Evolutionary conservation across 2,113 vertebrate species (phyloP), one percentile per base, ranked within the genome.

Genomic region (Bungarus multicinctus): DNA sequence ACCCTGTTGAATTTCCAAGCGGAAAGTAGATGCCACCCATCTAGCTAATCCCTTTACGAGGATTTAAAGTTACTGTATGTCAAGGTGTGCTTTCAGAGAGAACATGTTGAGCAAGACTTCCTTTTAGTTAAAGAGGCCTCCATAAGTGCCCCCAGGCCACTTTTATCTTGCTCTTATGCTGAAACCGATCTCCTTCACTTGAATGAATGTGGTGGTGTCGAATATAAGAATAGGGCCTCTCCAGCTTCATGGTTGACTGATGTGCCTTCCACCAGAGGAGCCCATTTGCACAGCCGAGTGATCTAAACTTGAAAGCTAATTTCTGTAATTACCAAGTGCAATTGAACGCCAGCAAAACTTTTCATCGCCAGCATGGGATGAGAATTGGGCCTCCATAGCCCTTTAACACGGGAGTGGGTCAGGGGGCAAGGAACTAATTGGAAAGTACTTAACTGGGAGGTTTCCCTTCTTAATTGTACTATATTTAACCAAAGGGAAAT

Each of bases 221-320:
- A 94, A 96, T 97, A 97, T 95, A 94, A 97, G 93, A 94, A 89
- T 92, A 23, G 88, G 39, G 94, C 93, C 2, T 93, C 8, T 52
- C 90, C 96, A 89, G 95, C 91, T 95, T 58, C 60, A 58, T 34
- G 92, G 88, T 74, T 92, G 93, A 91, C 95, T 96, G 94, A 94
- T 92, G 94, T 92, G 53, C 94, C 95, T 96, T 97, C 96, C 94
- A 94, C 52, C 93, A 94, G 96, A 97, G 95, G 94, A 94, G 93
- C 94, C 94, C 95, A 95, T 97, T 96, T 97, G 96, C 97, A 96
- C 95, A 97, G 94, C 57, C 93, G 95, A 96, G 90, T 96, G 95
- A 97, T 97, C 97, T 97, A 97, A 98, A 97, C 95, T 94, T 95
- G 96, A 95, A 95, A 96, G 96, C 95, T 97, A 96, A 97, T 98